Base-by-base conservation (phyloP, 2,888 invertebrate species). In the Agrochola circellaris region DNA sequence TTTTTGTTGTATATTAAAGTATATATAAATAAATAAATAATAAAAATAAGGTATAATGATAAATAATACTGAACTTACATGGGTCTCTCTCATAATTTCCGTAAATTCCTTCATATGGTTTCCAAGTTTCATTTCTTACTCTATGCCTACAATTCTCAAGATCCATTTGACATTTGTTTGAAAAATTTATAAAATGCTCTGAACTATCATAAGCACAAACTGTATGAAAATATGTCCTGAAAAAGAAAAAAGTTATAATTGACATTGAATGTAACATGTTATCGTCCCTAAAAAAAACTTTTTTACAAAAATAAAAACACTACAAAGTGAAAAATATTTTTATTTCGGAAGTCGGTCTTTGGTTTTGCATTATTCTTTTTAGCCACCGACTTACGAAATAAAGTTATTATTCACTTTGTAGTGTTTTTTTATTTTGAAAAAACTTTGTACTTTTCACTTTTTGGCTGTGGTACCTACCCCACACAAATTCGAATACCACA, bases 141-240 rank as follows among this genome's bases (percentile, higher is more conserved):
- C 85, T 64, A 20, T 73, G 15, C 0, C 48, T 34, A 48, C 83
- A 83, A 38, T 85, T 83, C 1, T 34, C 23, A 45, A 85, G 71
- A 0, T 73, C 77, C 11, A 85, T 0, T 15, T 77, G 68, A 5
- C 83, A 83, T 0, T 0, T 17, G 42, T 38, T 76, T 1, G 15
- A 0, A 13, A 58, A 51, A 4, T 11, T 34, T 0, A 30, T 0
- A 42, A 11, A 42, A 42, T 11, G 1, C 0, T 11, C 2, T 42
- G 42, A 1, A 42, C 2, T 11, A 42, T 42, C 11, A 42, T 76
- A 83, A 6, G 13, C 54, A 71, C 83, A 83, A 2, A 81, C 2
- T 2, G 1, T 0, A 26, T 65, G 3, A 9, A 72, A 20, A 15
- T 72, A 8, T 0, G 38, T 0, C 15, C 83, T 83, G 34, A 60